These are phyloP conservation scores for Hippolais icterina DNA, from an alignment of 2,113 vertebrate genomes.

Conservation along the genomic window DNA sequence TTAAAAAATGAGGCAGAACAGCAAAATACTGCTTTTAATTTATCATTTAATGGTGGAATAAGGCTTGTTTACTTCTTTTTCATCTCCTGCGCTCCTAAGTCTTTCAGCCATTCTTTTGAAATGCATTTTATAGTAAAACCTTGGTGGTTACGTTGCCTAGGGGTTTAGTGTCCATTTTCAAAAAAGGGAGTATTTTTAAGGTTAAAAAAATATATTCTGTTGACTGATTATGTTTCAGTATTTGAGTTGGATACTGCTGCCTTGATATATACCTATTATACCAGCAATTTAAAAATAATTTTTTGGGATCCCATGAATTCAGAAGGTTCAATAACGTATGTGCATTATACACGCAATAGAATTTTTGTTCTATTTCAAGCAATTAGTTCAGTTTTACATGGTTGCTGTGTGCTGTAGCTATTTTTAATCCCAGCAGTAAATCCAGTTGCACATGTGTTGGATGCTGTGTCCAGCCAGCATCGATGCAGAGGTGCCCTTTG, in stretches of 20 bases:
- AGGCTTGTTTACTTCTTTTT: slow-evolving; percentile 77
- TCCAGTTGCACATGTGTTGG: no score
- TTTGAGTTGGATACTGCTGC: background rate
- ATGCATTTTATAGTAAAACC: slow-evolving; percentile 79
- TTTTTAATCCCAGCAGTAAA: background rate
- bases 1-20: slow-evolving; percentile 75
- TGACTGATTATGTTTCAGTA: slow-evolving; percentile 45
- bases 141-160: slow-evolving; percentile 67
- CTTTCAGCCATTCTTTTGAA: slow-evolving; percentile 75
- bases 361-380: background rate
- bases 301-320: background rate
- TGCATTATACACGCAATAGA: rapidly evolving
- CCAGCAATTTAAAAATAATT: background rate
- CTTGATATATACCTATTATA: background rate
- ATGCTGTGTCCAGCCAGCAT: rapidly evolving
- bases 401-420: background rate
- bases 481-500: background rate
- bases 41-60: slow-evolving; percentile 74
- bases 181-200: slow-evolving; percentile 52
- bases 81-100: slow-evolving; percentile 67
- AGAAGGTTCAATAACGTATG: background rate
- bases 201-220: slow-evolving; percentile 40
- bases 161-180: slow-evolving; percentile 70
- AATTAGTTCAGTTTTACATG: slow-evolving; percentile 7
- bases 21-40: slow-evolving; percentile 73